Percentiles rank a stretch among this genome's conserved stretches.
Conservation (phyloP, 2,113 vertebrate genomes). For the Pachypanchax playfairii region DNA sequence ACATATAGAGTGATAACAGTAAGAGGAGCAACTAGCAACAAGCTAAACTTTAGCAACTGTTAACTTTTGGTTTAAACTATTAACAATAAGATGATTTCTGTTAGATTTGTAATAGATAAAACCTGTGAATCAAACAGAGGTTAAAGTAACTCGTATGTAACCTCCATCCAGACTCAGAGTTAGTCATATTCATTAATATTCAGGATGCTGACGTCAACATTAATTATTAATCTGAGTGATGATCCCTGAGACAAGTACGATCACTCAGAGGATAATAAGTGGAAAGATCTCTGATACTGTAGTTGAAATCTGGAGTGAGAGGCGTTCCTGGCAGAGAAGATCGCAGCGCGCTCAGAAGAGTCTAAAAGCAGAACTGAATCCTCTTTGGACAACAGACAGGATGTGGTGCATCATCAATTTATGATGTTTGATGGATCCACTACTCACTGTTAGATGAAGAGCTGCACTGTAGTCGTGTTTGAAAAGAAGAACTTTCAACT, state of each 20-base stretch:
- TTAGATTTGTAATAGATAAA: too few species aligned
- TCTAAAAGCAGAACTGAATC: slow-evolving; percentile 30
- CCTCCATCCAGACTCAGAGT: background rate
- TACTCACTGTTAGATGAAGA: slow-evolving; percentile 1
- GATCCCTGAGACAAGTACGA: slow-evolving; percentile 29
- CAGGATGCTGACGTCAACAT: slow-evolving; percentile 24
- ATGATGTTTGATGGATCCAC: slow-evolving; percentile 24
- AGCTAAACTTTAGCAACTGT: too few species aligned
- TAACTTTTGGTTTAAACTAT: too few species aligned
- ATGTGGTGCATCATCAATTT: slow-evolving; percentile 20
- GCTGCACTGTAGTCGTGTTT: slow-evolving; percentile 4
- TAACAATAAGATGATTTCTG: too few species aligned
- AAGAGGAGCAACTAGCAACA: too few species aligned
- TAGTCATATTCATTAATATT: slow-evolving; percentile 14
- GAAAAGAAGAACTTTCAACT: background rate
- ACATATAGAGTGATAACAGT: too few species aligned
- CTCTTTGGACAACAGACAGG: slow-evolving; percentile 12
- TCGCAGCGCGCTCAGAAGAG: slow-evolving; percentile 14
- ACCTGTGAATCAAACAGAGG: too few species aligned
- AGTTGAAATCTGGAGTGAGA: slow-evolving; percentile 26
- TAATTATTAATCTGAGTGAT: slow-evolving; percentile 49
- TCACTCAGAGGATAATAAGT: slow-evolving; percentile 16
- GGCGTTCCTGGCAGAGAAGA: slow-evolving; percentile 19
- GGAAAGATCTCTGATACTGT: slow-evolving; percentile 36
- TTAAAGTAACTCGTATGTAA: too few species aligned